Conservation (phyloP, 2,797 vertebrate genomes). For the Champsocephalus gunnari region DNA sequence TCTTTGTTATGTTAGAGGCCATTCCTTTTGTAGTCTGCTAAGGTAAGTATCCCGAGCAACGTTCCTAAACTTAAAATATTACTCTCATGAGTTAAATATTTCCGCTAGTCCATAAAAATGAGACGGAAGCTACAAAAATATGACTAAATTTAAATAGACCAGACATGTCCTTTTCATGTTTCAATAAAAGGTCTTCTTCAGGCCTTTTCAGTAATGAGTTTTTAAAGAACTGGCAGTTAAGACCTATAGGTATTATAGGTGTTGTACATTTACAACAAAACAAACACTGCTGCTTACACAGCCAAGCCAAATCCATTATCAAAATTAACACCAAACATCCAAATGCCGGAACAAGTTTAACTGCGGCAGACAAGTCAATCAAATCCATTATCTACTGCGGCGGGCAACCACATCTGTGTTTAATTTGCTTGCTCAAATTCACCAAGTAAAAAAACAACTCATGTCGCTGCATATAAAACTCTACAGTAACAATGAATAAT, state of each 20-base stretch:
- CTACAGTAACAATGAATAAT: constrained; percentile 48
- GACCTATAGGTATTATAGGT: no score
- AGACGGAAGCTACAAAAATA: not conserved
- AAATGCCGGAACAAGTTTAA: constrained; percentile 13
- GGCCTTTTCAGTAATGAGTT: not conserved
- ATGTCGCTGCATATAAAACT: constrained; percentile 31
- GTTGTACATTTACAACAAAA: not conserved
- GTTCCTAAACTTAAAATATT: not conserved
- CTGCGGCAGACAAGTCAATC: constrained; percentile 34
- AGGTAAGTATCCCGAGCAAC: not conserved
- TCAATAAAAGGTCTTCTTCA: not conserved
- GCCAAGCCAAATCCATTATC: constrained; percentile 19
- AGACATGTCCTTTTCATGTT: not conserved
- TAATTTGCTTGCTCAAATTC: constrained; percentile 21
- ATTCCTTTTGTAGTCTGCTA: no score
- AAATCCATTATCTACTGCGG: constrained; percentile 29
- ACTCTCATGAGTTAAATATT: not conserved
- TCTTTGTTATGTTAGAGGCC: no score
- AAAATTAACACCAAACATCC: constrained; percentile 16
- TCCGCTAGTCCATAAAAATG: not conserved
- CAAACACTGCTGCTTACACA: constrained; percentile 22
- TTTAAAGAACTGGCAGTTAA: constrained; percentile 1
- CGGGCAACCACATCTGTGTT: constrained; percentile 34
- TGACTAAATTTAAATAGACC: not conserved
- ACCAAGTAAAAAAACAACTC: constrained; percentile 26